These are phyloP conservation scores for Plutomurus gul DNA, from an alignment of 1,140 invertebrate species.

Conservation along the genomic window DNA sequence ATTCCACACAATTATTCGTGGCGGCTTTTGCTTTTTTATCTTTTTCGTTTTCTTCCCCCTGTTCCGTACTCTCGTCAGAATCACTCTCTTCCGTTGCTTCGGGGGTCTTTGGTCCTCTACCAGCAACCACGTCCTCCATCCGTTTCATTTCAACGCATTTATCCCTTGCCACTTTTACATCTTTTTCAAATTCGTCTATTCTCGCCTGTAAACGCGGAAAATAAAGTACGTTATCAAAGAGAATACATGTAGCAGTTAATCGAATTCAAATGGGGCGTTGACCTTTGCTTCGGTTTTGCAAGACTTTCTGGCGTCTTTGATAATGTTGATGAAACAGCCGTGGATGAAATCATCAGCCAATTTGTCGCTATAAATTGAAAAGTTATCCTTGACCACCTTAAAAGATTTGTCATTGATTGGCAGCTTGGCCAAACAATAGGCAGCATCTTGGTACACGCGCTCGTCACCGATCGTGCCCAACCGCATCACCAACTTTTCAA, in stretches of 20 bases:
- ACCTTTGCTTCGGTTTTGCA: slow-evolving; percentile 43
- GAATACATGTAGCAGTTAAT: too few relatives aligned
- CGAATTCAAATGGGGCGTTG: not conserved
- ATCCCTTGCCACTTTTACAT: not conserved
- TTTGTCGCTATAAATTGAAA: slow-evolving; percentile 35
- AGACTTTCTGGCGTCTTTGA: slow-evolving; percentile 25
- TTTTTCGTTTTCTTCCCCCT: not conserved
- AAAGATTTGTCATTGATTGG: slow-evolving; percentile 43
- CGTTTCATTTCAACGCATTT: slow-evolving; percentile 41
- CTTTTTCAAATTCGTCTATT: slow-evolving; percentile 47
- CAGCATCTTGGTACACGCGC: slow-evolving; percentile 30
- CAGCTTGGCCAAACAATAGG: slow-evolving; percentile 41
- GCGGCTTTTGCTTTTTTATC: not conserved
- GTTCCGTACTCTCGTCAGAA: not conserved
- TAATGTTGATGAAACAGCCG: slow-evolving; percentile 33
- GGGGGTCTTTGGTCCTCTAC: not conserved
- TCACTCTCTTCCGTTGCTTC: not conserved
- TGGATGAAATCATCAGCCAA: slow-evolving; percentile 39
- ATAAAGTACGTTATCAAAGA: too few relatives aligned
- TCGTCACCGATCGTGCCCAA: slow-evolving; percentile 29
- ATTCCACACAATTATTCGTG: not conserved
- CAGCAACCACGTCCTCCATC: slow-evolving; percentile 9
- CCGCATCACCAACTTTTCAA: slow-evolving; percentile 43
- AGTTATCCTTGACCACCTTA: slow-evolving; percentile 41
- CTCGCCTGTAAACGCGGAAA: slow-evolving; percentile 22